Percentiles rank a stretch among this genome's conserved stretches.
Conservation (phyloP, 2,888 invertebrate species). For the Patella caerulea region DNA sequence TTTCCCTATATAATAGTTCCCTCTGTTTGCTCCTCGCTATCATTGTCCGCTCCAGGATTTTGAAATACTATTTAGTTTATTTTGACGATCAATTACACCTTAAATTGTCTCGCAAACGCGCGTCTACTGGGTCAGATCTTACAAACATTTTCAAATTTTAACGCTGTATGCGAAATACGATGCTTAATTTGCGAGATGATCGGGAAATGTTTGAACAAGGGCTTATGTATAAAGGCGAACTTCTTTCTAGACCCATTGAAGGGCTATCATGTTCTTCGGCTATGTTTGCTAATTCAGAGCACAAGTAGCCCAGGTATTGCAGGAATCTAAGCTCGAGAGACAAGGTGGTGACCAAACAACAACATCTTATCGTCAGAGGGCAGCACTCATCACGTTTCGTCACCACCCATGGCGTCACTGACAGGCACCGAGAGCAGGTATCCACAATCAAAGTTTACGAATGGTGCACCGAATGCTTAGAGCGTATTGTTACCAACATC, state of each 20-base stretch:
- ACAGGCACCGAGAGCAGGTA: no score
- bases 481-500: no score
- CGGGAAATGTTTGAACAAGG: not conserved
- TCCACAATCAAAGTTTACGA: no score
- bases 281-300: constrained; percentile 1
- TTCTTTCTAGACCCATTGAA: constrained; percentile 4
- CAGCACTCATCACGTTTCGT: not conserved
- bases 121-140: not conserved
- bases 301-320: not conserved
- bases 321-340: constrained; percentile 1
- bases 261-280: not conserved
- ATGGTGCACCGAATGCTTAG: no score
- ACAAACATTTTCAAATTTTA: constrained; percentile 12
- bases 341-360: constrained; percentile 5
- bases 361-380: not conserved
- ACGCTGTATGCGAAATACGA: constrained; percentile 9
- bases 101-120: not conserved
- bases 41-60: no score
- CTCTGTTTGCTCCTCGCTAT: no score
- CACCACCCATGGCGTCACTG: constrained; percentile 1
- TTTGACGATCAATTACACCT: not conserved
- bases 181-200: constrained; percentile 4
- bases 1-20: no score
- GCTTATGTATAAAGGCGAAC: constrained; percentile 8
- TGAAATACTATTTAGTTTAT: no score